phyloP scores from a whole-genome alignment of 35 echinoderm and acorn worm species.

The Holothuria glaberrima region DNA sequence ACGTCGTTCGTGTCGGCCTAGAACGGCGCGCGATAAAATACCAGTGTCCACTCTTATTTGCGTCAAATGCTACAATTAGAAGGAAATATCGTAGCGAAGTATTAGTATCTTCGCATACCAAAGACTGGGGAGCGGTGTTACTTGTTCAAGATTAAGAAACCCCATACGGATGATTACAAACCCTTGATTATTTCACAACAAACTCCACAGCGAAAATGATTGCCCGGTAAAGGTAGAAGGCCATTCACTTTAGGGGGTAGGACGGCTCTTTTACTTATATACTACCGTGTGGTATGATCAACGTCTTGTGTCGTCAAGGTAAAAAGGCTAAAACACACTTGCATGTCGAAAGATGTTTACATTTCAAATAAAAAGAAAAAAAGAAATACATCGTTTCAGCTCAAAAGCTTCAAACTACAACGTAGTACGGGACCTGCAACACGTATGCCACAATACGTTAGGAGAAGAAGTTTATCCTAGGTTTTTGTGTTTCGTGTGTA shows the following conservation, averaged over 20 bases:
- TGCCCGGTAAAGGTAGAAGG: conserved; percentile 24
- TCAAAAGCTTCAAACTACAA: no score
- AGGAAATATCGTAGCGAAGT: background rate
- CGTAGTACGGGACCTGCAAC: no score
- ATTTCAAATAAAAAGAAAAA: no score
- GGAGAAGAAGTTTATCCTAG: no score
- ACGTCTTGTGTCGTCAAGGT: background rate
- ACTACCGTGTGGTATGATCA: conserved; percentile 17
- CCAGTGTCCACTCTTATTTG: background rate
- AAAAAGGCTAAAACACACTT: no score
- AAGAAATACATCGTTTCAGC: no score
- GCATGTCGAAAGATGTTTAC: no score
- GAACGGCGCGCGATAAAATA: background rate
- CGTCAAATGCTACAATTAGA: conserved; percentile 21
- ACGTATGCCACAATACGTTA: no score
- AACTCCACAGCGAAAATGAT: conserved; percentile 40
- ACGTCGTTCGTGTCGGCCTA: no score
- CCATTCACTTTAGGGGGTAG: conserved; percentile 16
- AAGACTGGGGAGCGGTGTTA: background rate
- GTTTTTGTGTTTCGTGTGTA: no score
- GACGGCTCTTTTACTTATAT: background rate
- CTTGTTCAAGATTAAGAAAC: conserved; percentile 46
- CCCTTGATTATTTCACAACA: conserved; percentile 50
- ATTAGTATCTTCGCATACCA: background rate
- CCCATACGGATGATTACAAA: conserved; percentile 44